phyloP scores from a whole-genome alignment of 2,113 vertebrate species.

The Falco punctatus region DNA sequence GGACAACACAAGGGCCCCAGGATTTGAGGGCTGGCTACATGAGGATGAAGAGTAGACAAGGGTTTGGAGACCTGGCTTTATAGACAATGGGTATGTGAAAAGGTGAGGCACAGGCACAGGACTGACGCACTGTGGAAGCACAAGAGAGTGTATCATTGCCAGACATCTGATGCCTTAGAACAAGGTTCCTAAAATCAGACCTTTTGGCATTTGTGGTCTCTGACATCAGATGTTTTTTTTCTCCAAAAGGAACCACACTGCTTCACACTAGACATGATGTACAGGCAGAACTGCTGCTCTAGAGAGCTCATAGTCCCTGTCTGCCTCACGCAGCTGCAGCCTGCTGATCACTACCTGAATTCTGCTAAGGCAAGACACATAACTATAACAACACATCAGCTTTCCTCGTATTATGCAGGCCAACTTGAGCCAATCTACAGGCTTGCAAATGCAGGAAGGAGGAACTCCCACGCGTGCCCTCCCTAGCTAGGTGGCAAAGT shows the following conservation, averaged over 20 bases:
- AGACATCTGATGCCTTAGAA: not conserved
- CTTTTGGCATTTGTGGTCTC: not conserved
- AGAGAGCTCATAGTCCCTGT: fast-evolving
- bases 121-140: not conserved
- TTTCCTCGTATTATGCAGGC: not conserved
- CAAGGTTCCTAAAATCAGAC: not conserved
- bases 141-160: not conserved
- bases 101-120: not conserved
- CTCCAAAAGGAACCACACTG: not conserved
- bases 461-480: not conserved
- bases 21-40: not conserved
- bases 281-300: not conserved
- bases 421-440: not conserved
- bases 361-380: not conserved
- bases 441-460: not conserved
- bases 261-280: fast-evolving
- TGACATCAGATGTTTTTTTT: not conserved
- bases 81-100: fast-evolving
- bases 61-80: not conserved
- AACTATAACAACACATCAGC: not conserved
- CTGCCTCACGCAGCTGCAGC: not conserved
- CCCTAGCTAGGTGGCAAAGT: not conserved
- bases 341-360: not conserved
- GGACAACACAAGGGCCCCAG: not conserved
- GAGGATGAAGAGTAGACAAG: not conserved